A percentile compares a stretch with the other conserved stretches of the same genome.
Conservation (phyloP, 2,888 invertebrate species). For the Dasypolia templi region DNA sequence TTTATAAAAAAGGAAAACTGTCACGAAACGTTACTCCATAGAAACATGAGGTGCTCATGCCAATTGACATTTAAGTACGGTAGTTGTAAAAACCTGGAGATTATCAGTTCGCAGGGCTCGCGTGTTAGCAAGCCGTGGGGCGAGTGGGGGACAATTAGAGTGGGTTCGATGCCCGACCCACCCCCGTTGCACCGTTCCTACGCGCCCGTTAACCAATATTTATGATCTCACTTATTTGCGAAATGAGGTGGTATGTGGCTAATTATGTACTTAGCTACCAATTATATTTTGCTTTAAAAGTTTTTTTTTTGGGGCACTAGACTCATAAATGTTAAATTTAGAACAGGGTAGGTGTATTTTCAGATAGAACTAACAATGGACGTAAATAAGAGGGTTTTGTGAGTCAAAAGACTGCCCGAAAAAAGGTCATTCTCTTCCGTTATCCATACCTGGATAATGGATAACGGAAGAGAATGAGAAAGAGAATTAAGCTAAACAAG, state of each 20-base stretch:
- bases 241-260: slow-evolving; percentile 51
- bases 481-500: background rate
- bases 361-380: background rate
- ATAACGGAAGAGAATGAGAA: too few relatives aligned
- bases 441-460: too few relatives aligned
- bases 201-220: slow-evolving; percentile 61
- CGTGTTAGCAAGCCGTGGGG: slow-evolving; percentile 56
- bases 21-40: background rate
- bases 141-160: slow-evolving; percentile 60
- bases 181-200: slow-evolving; percentile 55
- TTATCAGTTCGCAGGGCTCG: slow-evolving; percentile 52
- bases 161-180: slow-evolving; percentile 59
- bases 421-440: background rate
- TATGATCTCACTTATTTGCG: slow-evolving; percentile 49
- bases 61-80: slow-evolving; percentile 58
- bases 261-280: slow-evolving; percentile 30
- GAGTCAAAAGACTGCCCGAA: too few relatives aligned
- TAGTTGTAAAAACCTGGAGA: slow-evolving; percentile 44
- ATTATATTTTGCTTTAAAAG: slow-evolving; percentile 30
- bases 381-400: background rate
- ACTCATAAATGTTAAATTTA: background rate
- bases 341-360: background rate
- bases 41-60: slow-evolving; percentile 20
- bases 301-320: slow-evolving; percentile 1
- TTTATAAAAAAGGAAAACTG: slow-evolving; percentile 6